These are phyloP conservation scores for Sepiola atlantica DNA, from an alignment of 2,888 invertebrate species.

Conservation along the genomic window DNA sequence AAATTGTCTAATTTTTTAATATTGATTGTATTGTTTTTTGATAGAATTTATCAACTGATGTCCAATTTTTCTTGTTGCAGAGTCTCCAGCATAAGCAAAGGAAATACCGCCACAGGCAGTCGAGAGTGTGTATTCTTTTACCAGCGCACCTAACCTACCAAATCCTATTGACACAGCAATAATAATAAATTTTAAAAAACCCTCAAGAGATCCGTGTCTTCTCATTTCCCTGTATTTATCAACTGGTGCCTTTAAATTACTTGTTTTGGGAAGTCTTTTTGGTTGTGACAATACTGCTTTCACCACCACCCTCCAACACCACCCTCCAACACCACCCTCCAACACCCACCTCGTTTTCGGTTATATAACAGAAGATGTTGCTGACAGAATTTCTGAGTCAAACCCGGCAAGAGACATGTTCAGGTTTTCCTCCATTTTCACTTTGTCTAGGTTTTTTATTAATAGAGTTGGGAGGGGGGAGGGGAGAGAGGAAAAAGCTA, in stretches of 20 bases:
- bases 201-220: background rate
- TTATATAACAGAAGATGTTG: background rate
- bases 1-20: background rate
- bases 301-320: background rate
- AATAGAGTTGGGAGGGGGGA: background rate
- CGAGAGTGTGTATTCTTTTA: conserved; percentile 44
- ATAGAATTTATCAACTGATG: background rate
- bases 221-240: background rate
- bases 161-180: background rate
- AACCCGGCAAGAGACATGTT: background rate
- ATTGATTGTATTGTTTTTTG: background rate
- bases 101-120: conserved; percentile 40
- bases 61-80: background rate
- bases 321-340: background rate
- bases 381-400: background rate
- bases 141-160: conserved; percentile 13
- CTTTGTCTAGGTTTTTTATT: background rate
- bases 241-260: conserved; percentile 6
- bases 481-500: background rate
- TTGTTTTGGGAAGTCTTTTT: background rate
- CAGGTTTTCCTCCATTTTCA: background rate
- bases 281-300: background rate
- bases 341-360: background rate
- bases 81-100: conserved; percentile 36
- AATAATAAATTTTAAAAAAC: no score